Conservation (phyloP, 2,113 vertebrate genomes). For the Onychorhynchus coronatus region DNA sequence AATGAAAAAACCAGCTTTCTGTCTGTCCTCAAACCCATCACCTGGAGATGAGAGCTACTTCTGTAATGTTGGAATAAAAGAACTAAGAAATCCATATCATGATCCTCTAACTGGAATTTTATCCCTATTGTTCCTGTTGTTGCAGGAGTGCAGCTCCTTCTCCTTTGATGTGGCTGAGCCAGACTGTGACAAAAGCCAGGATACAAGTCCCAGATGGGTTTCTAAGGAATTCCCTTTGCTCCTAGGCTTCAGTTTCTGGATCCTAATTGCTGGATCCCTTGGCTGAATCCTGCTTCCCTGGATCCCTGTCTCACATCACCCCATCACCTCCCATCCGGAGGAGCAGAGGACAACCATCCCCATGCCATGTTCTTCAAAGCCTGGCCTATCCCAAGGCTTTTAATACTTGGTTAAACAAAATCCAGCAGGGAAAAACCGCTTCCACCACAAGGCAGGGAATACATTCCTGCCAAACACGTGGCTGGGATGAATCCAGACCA, state of each 20-base stretch:
- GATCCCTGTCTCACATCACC: background rate
- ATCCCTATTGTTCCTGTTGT: background rate
- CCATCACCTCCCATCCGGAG: background rate
- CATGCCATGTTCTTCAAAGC: background rate
- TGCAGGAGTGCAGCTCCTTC: background rate
- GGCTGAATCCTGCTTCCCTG: background rate
- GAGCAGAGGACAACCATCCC: background rate
- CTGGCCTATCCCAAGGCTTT: background rate
- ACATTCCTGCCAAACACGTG: background rate
- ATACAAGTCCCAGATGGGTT: rapidly evolving
- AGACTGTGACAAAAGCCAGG: background rate
- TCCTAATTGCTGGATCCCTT: background rate
- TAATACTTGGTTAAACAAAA: background rate
- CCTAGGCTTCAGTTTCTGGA: rapidly evolving
- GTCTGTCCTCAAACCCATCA: background rate
- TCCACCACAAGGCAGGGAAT: background rate
- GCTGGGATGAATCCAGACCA: background rate
- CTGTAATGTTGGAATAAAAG: background rate
- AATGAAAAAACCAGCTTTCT: background rate
- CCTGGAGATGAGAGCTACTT: background rate
- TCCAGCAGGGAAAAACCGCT: background rate
- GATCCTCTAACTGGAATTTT: background rate
- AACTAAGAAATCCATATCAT: background rate
- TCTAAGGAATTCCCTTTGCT: background rate
- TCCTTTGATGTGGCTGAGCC: background rate